Evolutionary conservation across 2,888 invertebrate species (phyloP).

Genomic region (Ichneumoninae sp.): DNA sequence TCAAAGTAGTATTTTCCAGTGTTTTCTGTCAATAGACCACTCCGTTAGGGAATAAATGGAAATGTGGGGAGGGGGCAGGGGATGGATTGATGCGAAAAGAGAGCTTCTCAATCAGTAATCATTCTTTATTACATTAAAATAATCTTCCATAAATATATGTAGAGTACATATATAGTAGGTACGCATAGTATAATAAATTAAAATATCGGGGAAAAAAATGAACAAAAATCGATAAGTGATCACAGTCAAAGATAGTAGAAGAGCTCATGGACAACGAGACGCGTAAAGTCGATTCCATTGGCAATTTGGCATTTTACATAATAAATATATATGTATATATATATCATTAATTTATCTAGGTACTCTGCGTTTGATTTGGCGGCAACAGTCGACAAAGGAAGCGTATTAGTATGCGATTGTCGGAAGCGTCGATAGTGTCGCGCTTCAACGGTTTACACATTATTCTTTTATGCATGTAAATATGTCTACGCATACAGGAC

Average conservation of each 20-base stretch:
- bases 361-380: constrained; percentile 16
- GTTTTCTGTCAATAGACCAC: no score
- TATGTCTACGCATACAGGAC: constrained; percentile 23
- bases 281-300: not conserved
- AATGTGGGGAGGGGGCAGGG: not conserved
- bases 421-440: not conserved
- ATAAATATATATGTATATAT: constrained; percentile 9
- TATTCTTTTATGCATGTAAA: constrained; percentile 19
- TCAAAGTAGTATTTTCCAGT: no score
- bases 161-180: constrained; percentile 14
- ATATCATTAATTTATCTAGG: not conserved
- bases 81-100: not conserved
- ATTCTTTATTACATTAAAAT: constrained; percentile 11
- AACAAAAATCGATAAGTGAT: constrained; percentile 41
- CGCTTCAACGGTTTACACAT: constrained; percentile 4
- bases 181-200: constrained; percentile 30
- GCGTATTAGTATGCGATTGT: constrained; percentile 23
- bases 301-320: constrained; percentile 28
- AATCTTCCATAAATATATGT: constrained; percentile 45
- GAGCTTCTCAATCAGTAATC: not conserved
- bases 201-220: constrained; percentile 16
- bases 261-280: constrained; percentile 19
- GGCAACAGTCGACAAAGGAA: constrained; percentile 36
- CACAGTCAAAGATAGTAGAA: constrained; percentile 60
- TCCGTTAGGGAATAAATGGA: not conserved